Conservation (phyloP, 2,113 vertebrate genomes). For the Marcusenius ussheri region DNA sequence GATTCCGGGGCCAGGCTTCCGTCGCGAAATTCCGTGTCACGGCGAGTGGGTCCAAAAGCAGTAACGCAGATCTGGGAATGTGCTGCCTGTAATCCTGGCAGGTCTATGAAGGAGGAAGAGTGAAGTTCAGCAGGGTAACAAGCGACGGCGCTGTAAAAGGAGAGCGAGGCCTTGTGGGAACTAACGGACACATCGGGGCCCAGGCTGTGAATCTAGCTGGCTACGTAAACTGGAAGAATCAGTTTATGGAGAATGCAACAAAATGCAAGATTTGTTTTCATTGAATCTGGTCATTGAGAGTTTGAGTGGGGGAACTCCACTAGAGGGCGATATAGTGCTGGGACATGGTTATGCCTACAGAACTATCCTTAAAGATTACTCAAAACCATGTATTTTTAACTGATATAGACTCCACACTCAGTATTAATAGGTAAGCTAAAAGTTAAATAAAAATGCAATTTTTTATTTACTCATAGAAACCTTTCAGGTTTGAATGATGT, state of each 20-base stretch:
- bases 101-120: not conserved
- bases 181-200: not conserved
- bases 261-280: not conserved
- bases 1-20: not conserved
- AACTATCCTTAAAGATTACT: not conserved
- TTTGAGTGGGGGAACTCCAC: conserved; percentile 28
- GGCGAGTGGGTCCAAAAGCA: not conserved
- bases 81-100: not conserved
- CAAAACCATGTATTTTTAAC: not conserved
- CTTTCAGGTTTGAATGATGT: not conserved
- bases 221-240: not conserved
- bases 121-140: not conserved
- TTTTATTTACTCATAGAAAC: not conserved
- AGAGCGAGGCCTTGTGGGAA: not conserved
- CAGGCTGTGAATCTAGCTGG: not conserved
- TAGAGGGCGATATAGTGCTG: conserved; percentile 41
- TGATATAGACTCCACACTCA: not conserved
- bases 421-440: not conserved
- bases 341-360: not conserved
- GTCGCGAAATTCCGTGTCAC: not conserved
- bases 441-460: not conserved
- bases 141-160: not conserved
- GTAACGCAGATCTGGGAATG: not conserved
- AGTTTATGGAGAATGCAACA: too few relatives aligned
- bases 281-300: not conserved